phyloP scores from a whole-genome alignment of 1,140 invertebrate species.

The Leptopilina clavipes region DNA sequence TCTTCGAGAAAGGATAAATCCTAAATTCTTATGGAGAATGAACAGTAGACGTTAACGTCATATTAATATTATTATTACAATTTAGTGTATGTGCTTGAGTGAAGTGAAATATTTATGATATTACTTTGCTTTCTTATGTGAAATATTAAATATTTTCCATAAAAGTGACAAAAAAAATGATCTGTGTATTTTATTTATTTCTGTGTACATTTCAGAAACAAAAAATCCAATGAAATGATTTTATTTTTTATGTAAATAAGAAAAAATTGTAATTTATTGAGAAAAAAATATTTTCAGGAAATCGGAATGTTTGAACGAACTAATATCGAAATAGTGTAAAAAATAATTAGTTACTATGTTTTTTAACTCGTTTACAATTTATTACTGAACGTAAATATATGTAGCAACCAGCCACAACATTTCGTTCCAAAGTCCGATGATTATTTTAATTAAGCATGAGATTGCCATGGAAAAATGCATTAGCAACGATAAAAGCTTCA shows the following conservation, averaged over 20 bases:
- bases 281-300: neutral
- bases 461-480: constrained; percentile 56
- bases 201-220: neutral
- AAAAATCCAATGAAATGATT: no score
- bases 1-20: constrained; percentile 11
- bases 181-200: constrained; percentile 4
- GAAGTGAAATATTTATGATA: constrained; percentile 13
- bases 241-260: no score
- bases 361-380: constrained; percentile 11
- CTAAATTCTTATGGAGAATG: constrained; percentile 2
- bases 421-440: constrained; percentile 58
- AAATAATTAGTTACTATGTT: neutral
- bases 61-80: neutral
- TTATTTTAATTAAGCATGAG: constrained; percentile 61
- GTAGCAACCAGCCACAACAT: constrained; percentile 35
- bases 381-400: neutral
- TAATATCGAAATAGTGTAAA: neutral
- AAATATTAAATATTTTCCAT: constrained; percentile 19
- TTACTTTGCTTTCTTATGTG: constrained; percentile 1
- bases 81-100: neutral
- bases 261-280: no score
- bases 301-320: neutral
- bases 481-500: constrained; percentile 43
- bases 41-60: constrained; percentile 27
- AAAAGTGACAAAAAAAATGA: neutral